Conservation (phyloP, 2,113 vertebrate genomes). For the Phalacrocorax pelagicus region DNA sequence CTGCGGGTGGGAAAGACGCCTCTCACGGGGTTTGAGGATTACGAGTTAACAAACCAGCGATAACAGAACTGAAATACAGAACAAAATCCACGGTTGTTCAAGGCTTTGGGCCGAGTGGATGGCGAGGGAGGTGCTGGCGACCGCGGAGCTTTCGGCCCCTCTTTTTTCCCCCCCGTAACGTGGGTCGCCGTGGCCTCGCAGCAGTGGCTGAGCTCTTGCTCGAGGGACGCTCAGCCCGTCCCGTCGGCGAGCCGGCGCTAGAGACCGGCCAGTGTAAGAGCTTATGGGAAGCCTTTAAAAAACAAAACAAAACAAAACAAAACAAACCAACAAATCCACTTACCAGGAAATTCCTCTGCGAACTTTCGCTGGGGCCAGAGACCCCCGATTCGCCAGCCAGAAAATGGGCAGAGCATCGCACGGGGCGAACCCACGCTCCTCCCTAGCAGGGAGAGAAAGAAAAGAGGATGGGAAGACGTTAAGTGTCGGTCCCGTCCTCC, state of each 20-base stretch:
- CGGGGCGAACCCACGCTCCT: fast-evolving
- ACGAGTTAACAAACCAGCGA: fast-evolving
- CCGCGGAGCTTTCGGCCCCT: fast-evolving
- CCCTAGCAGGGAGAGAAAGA: neutral
- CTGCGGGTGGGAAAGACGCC: neutral
- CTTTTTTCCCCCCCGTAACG: fast-evolving
- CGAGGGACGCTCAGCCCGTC: neutral
- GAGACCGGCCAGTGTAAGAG: neutral
- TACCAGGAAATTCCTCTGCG: neutral
- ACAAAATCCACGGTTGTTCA: fast-evolving
- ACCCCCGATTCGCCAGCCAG: fast-evolving
- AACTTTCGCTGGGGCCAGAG: neutral
- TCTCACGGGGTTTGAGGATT: neutral
- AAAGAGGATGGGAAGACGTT: neutral
- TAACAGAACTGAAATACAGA: neutral
- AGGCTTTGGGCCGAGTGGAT: neutral
- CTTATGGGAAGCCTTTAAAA: neutral
- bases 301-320: neutral
- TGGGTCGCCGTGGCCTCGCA: neutral
- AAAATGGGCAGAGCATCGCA: neutral
- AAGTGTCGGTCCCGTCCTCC: fast-evolving
- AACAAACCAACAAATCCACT: neutral
- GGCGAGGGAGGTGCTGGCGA: neutral
- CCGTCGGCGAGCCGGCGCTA: fast-evolving
- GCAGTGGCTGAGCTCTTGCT: neutral